Conservation (phyloP, 2,888 invertebrate species). For the Torymus texanus region DNA sequence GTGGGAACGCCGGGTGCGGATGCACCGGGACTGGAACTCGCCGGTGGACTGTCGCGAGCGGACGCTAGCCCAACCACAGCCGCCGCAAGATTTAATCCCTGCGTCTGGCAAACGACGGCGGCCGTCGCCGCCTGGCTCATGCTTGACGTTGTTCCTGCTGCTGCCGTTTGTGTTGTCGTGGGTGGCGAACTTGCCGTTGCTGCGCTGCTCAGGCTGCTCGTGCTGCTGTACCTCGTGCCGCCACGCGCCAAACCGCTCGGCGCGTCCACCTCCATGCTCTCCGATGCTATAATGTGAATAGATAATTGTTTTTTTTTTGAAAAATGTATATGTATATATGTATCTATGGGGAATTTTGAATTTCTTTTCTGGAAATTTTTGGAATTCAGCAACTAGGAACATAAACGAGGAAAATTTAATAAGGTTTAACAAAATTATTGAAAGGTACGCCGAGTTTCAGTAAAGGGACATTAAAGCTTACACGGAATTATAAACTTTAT, state of each 20-base stretch:
- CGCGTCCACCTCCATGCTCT: slow-evolving; percentile 71
- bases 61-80: slow-evolving; percentile 57
- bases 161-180: slow-evolving; percentile 64
- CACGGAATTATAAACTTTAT: no score
- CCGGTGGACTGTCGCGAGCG: slow-evolving; percentile 73
- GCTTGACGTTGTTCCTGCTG: slow-evolving; percentile 59
- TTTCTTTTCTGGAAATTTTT: no score
- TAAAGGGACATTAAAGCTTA: no score
- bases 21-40: slow-evolving; percentile 70
- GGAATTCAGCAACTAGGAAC: no score
- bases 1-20: slow-evolving; percentile 72
- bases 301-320: not conserved
- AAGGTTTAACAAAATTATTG: no score
- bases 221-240: slow-evolving; percentile 76
- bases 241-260: slow-evolving; percentile 67
- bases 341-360: no score
- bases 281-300: slow-evolving; percentile 62
- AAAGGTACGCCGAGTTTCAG: no score
- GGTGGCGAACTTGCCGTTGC: slow-evolving; percentile 76
- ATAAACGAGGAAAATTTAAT: no score
- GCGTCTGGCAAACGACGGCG: slow-evolving; percentile 72
- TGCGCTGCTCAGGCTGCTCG: slow-evolving; percentile 76
- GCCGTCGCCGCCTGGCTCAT: slow-evolving; percentile 70
- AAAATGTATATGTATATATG: no score
- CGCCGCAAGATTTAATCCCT: slow-evolving; percentile 70